Base-by-base conservation (phyloP, 1,140 invertebrate genomes). In the Mactra quadrangularis region DNA sequence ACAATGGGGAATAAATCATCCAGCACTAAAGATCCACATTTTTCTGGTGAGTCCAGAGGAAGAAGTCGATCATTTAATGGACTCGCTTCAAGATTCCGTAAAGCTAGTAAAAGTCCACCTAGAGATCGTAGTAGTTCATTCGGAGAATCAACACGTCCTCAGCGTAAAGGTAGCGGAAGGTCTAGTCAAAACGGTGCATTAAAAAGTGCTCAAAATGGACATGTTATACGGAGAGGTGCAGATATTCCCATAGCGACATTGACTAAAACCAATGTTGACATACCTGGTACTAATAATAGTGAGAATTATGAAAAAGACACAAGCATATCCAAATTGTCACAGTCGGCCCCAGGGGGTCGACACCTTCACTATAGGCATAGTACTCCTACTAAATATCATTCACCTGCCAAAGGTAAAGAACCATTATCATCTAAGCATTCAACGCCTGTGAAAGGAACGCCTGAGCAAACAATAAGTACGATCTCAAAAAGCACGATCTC, bases 1-100 rank as follows among this genome's bases (percentile, higher is more conserved):
- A 82, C 11, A 19, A 82, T 82, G 79, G 79, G 79, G 27, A 82
- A 82, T 41, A 82, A 82, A 31, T 72, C 68, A 0, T 82, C 79
- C 9, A 62, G 47, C 22, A 25, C 47, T n/a, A 82, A 82, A 50
- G 79, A 82, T 35, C 50, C 60, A 7, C 70, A 52, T 25, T 82
- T 82, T 27, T 31, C 66, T 31, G 41, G 59, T 25, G 79, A 82
- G 47, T 59, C 70, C 0, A 41, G 79, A 33, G 79, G 79, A n/a
- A 71, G 79, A 27, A 82, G 79, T 38, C 55, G 70, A 52, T 82
- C 79, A 31, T 82, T 82, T 45, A 82, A 74, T 29, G 79, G 79
- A 0, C 50, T 82, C n/a, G 60, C 79, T 7, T 82, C 79, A 29
- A 62, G 60, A 25, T 82, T 82, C 31, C 55, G 79, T 4, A 74